Evolutionary conservation across 2,797 vertebrate species (phyloP).

Genomic region (Limosa lapponica): DNA sequence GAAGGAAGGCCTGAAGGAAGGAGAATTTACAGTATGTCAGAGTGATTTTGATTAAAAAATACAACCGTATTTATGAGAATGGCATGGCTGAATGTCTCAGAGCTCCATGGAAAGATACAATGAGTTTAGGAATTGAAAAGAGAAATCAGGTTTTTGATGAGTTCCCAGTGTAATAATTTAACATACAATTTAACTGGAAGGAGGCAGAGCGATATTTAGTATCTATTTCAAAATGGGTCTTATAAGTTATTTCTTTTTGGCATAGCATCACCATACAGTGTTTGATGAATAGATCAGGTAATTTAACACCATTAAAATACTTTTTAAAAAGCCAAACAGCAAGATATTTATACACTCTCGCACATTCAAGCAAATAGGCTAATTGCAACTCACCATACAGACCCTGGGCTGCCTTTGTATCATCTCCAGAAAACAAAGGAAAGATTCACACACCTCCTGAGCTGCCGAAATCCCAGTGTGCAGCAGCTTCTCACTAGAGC

Average conservation of each 20-base stretch:
- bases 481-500: neutral
- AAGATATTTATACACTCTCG: neutral
- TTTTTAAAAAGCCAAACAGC: neutral
- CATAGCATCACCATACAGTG: neutral
- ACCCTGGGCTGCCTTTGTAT: neutral
- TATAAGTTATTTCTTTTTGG: neutral
- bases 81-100: neutral
- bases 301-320: neutral
- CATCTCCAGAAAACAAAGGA: neutral
- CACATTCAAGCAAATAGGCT: neutral
- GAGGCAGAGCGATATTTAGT: neutral
- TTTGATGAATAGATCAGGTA: neutral
- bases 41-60: slow-evolving; percentile 7
- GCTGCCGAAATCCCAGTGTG: neutral
- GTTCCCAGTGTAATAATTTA: too few relatives aligned
- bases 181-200: neutral
- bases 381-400: fast-evolving
- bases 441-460: neutral
- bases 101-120: neutral
- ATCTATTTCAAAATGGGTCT: neutral
- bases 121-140: neutral
- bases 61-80: neutral
- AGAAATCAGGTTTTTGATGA: neutral
- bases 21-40: neutral
- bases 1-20: neutral